Conservation (phyloP, 2,113 vertebrate species). For the Pelecanoides urinatrix region DNA sequence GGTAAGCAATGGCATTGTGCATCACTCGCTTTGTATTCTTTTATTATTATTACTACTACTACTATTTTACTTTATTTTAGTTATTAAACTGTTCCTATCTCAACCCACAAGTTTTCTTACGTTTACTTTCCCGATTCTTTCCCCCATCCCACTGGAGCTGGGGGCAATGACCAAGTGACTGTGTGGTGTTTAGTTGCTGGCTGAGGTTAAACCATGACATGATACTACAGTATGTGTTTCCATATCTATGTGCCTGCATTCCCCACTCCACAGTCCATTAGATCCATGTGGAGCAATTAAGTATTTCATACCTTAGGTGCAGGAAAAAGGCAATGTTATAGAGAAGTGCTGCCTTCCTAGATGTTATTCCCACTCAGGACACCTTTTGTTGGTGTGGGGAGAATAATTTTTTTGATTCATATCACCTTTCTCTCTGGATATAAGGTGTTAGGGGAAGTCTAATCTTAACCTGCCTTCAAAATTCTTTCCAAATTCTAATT, state of each 20-base stretch:
- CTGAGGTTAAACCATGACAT: no score
- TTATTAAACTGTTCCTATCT: no score
- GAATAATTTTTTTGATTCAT: neutral
- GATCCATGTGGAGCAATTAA: neutral
- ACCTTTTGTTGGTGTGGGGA: neutral
- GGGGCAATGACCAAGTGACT: no score
- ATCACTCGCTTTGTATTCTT: no score
- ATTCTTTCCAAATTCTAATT: neutral
- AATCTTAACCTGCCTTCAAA: neutral
- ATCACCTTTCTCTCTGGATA: neutral
- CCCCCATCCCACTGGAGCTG: no score
- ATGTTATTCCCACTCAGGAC: neutral
- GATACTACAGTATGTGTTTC: neutral
- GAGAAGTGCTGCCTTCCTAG: neutral
- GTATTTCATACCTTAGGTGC: neutral
- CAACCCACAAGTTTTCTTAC: no score
- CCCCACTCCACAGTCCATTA: accelerated
- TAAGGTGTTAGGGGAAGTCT: neutral
- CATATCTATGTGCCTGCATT: neutral
- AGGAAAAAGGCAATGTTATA: neutral
- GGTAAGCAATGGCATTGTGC: no score
- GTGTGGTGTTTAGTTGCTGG: no score
- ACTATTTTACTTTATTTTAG: no score
- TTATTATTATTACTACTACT: no score
- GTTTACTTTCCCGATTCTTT: no score